These are phyloP conservation scores for Aptenodytes patagonicus DNA, from an alignment of 2,113 vertebrate genomes.

Conservation along the genomic window DNA sequence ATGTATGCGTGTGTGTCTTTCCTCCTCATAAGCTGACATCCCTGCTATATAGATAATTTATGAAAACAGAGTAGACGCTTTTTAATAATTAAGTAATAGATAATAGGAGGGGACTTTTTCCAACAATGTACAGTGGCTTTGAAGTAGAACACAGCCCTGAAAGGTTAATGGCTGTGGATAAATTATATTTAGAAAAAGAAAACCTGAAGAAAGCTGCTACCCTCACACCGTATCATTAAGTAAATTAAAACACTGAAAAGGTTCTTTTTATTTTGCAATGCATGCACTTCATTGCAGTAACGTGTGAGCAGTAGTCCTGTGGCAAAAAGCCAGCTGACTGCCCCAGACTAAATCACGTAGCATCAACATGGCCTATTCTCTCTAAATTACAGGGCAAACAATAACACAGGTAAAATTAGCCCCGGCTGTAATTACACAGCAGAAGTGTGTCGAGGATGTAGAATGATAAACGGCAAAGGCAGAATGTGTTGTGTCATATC, in stretches of 20 bases:
- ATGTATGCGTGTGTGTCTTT: not conserved
- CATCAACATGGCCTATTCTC: constrained; percentile 39
- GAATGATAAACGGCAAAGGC: constrained; percentile 62
- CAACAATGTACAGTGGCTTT: not conserved
- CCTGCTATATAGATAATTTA: constrained; percentile 77
- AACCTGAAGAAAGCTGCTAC: not conserved
- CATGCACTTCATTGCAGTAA: not conserved
- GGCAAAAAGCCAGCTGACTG: constrained; percentile 40
- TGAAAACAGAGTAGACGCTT: constrained; percentile 74
- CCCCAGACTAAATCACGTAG: constrained; percentile 17
- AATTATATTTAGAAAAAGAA: constrained; percentile 16
- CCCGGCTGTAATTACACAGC: constrained; percentile 51
- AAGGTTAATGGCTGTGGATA: not conserved
- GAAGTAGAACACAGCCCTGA: constrained; percentile 13
- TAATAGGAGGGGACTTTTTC: constrained; percentile 61
- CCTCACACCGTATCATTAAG: not conserved
- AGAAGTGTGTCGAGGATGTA: constrained; percentile 27
- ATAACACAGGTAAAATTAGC: constrained; percentile 77
- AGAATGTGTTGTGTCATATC: constrained; percentile 66
- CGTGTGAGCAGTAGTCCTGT: not conserved
- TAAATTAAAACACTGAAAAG: constrained; percentile 15
- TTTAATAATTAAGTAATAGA: constrained; percentile 80
- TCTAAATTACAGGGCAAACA: constrained; percentile 72
- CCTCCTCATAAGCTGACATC: constrained; percentile 28
- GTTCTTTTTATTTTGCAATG: constrained; percentile 30